Conservation (phyloP, 2,797 vertebrate genomes). For the Danio kyathit region DNA sequence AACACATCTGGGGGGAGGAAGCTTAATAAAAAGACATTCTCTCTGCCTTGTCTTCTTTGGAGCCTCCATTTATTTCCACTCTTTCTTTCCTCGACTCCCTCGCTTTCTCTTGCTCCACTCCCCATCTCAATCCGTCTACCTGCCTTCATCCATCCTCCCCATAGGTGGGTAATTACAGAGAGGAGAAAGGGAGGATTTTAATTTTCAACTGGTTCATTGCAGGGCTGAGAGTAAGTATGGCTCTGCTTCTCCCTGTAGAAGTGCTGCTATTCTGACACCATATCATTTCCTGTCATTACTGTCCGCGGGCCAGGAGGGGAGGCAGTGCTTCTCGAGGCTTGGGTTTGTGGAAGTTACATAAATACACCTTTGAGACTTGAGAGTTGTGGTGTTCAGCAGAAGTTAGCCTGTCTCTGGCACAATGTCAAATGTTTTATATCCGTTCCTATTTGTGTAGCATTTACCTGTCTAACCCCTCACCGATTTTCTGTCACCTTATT, state of each 20-base stretch:
- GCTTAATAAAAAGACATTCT: conserved; percentile 59
- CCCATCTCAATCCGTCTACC: conserved; percentile 40
- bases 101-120: conserved; percentile 43
- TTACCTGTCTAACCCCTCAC: conserved; percentile 1
- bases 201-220: conserved; percentile 63
- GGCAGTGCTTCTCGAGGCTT: conserved; percentile 34
- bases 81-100: conserved; percentile 26
- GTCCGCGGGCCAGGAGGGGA: conserved; percentile 41
- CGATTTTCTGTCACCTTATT: neutral
- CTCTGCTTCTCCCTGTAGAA: conserved; percentile 45
- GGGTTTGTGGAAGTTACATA: conserved; percentile 44
- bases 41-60: conserved; percentile 37
- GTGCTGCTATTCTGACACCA: conserved; percentile 53
- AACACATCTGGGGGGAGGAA: conserved; percentile 55
- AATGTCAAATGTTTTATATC: conserved; percentile 41
- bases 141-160: conserved; percentile 57
- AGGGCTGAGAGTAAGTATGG: conserved; percentile 46
- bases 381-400: conserved; percentile 36
- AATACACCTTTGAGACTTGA: conserved; percentile 43
- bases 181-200: conserved; percentile 62
- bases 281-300: conserved; percentile 58
- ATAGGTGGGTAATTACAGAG: conserved; percentile 65
- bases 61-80: conserved; percentile 43
- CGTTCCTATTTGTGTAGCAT: neutral
- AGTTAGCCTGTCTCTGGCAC: conserved; percentile 32